Base-by-base conservation (phyloP, 2,888 invertebrate genomes). In the Drosophila suboccidentalis region DNA sequence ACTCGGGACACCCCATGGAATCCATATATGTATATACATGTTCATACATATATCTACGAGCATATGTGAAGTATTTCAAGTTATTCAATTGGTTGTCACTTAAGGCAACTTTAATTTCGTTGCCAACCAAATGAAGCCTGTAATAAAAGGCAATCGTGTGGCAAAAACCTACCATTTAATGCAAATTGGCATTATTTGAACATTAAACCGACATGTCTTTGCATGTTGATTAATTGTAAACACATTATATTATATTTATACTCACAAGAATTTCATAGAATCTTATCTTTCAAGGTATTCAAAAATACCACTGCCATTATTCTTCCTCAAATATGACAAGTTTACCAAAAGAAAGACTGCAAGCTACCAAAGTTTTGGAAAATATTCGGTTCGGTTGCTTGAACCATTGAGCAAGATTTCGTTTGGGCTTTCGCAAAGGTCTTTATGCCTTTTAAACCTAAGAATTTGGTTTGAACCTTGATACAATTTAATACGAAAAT, bases 61-160 rank as follows among this genome's bases (percentile, higher is more conserved):
- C 34, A 26, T 43, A 17, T 26, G 38, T 68, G 46, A 69, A 66
- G 68, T 72, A 75, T 53, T 69, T 61, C 66, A 69, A 73, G 70
- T 59, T 70, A 67, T 66, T 80, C 69, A 77, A 76, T 78, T 78
- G 80, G 49, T 10, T 60, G 59, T 53, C 76, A 76, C 43, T 65
- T 76, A 78, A 67, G 74, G 73, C 38, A 70, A 80, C 72, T 62
- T 76, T 77, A 76, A 80, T 70, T 39, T 63, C 61, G 26, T 43
- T 57, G 51, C 43, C 51, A 53, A 38, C 75, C 78, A 74, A 62
- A 74, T 59, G 51, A 34, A 59, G 64, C 44, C 43, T 55, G 47
- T 36, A 59, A 74, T 76, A 49, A 59, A 61, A 47, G 10, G 32
- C 55, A 62, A 77, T 70, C 57, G 44, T 39, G 38, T 72, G 57